A percentile compares a stretch with the other conserved stretches of the same genome.
These are phyloP conservation scores for Accipiter virgatus DNA, from an alignment of 2,113 vertebrate genomes.

Conservation along the genomic window DNA sequence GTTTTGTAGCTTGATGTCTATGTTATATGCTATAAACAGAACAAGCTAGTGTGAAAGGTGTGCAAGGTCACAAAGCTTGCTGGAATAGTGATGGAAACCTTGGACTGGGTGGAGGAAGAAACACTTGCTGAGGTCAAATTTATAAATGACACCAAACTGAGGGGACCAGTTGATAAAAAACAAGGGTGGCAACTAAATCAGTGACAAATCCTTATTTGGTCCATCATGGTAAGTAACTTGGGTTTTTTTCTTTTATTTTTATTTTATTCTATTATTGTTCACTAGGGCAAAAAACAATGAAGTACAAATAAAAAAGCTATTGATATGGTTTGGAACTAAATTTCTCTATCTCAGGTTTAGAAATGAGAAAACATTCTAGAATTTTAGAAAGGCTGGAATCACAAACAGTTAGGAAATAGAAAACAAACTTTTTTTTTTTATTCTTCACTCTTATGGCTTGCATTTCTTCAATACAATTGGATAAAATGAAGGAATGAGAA, in stretches of 20 bases:
- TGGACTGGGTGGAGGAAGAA: background rate
- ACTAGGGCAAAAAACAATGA: accelerated
- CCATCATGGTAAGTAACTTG: background rate
- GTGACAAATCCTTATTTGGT: background rate
- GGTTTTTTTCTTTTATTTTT: background rate
- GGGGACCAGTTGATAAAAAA: background rate
- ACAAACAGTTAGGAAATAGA: background rate
- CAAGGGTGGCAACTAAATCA: background rate
- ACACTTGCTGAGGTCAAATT: background rate
- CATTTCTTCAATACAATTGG: background rate
- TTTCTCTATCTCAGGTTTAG: background rate
- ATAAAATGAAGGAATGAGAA: background rate
- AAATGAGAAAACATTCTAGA: background rate
- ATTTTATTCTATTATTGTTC: background rate
- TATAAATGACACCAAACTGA: background rate
- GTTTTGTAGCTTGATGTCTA: background rate
- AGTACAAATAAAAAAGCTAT: background rate
- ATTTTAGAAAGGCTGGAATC: background rate
- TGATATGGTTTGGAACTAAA: background rate
- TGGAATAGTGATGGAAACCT: background rate
- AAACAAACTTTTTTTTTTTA: background rate
- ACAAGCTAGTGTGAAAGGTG: background rate
- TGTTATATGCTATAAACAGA: background rate
- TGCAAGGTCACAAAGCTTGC: background rate
- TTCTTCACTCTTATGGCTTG: background rate